Base-by-base conservation (phyloP, 2,888 invertebrate genomes). In the Eudasyphora cyanicolor region DNA sequence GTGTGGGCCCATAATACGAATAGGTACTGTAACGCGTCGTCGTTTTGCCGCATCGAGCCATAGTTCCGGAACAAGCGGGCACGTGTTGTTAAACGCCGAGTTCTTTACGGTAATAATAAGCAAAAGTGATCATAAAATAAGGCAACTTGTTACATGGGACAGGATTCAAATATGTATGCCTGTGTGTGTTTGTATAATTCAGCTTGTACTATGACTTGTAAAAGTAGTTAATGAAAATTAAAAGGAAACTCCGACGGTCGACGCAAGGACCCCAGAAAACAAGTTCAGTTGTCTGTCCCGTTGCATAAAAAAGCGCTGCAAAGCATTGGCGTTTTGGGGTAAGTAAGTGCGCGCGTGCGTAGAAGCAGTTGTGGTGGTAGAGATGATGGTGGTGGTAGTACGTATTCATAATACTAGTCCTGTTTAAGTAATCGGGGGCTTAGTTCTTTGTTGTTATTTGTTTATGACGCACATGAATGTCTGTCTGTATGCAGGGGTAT, bases 221-320 rank as follows among this genome's bases (percentile, higher is more conserved):
- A 71, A 77, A 70, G 77, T 57, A 71, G 80, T 80, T 84, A 84
- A 80, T 78, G 76, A 84, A 84, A 84, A 84, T 84, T 80, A 80
- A 84, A 73, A 73, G 78, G 67, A 78, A 84, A 79, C 29, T 78
- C 27, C 19, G 42, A 82, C 21, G 42, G n/a, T 24, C 21, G 54
- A 75, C n/a, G n/a, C 5, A 49, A 76, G 57, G 73, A 42, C 60
- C 32, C 49, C 42, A 60, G 4, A 45, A 73, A 67, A 74, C 71
- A 78, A 81, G 81, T 84, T n/a, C n/a, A n/a, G n/a, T n/a, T n/a
- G n/a, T n/a, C 76, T 32, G 77, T 84, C 84, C 84, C 78, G 81
- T 84, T 81, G 76, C 70, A 49, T 77, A 71, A 79, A 75, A 79
- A 71, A 82, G 76, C 24, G 2, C 57, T 27, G 29, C 14, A n/a